phyloP scores from a whole-genome alignment of 2,888 invertebrate genomes.

The Rhamnusium bicolor region DNA sequence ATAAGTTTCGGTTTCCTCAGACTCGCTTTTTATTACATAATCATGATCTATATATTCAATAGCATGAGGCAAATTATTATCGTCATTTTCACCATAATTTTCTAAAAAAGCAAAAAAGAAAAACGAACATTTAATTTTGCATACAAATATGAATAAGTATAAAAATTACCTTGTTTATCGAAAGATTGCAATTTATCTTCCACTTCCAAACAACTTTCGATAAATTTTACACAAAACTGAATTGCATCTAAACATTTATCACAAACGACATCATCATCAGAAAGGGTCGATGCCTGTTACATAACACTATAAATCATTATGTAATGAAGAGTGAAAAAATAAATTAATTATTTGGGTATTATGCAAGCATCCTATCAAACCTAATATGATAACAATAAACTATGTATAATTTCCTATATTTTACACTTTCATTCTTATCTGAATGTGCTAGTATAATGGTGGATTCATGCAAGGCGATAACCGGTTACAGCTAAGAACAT shows the following conservation, averaged over 20 bases:
- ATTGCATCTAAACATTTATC: neutral
- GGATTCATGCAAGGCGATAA: no score
- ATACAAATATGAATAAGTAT: neutral
- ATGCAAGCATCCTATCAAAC: no score
- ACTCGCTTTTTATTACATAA: neutral
- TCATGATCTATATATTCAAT: neutral
- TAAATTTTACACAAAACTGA: neutral
- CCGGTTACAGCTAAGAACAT: no score
- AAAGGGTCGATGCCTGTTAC: neutral
- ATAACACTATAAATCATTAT: neutral
- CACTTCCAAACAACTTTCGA: slow-evolving; percentile 2
- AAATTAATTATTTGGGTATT: no score
- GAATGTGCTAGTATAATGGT: no score
- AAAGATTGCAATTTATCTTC: neutral
- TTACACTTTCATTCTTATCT: no score
- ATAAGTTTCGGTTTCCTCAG: neutral
- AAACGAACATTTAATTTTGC: neutral
- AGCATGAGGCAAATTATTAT: neutral
- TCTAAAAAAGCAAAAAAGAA: slow-evolving; percentile 30
- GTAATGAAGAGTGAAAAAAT: no score
- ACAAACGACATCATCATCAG: neutral
- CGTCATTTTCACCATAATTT: slow-evolving; percentile 18
- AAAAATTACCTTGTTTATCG: neutral
- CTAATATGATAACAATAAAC: no score
- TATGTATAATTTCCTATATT: no score